Percentiles rank a stretch among this genome's conserved stretches.
These are phyloP conservation scores for Odontesthes bonariensis DNA, from an alignment of 2,113 vertebrate genomes.

Conservation along the genomic window DNA sequence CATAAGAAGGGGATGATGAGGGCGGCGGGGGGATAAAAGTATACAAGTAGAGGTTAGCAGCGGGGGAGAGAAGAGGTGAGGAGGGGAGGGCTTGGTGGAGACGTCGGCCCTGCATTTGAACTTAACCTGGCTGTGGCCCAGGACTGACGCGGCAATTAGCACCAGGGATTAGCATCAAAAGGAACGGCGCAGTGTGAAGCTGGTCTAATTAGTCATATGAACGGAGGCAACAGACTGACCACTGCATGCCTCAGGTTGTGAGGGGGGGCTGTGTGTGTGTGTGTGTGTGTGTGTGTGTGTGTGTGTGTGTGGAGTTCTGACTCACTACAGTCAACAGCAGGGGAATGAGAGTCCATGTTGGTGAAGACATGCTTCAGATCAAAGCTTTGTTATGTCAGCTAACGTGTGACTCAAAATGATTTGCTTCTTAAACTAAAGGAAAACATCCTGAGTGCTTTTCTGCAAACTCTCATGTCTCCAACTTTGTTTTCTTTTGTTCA, in stretches of 20 bases:
- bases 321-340: conserved; percentile 49
- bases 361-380: conserved; percentile 65
- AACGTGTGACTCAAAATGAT: conserved; percentile 56
- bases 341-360: conserved; percentile 59
- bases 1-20: background rate
- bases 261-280: conserved; percentile 17
- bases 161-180: conserved; percentile 92
- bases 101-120: conserved; percentile 88
- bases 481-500: background rate
- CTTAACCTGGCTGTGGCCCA: conserved; percentile 87
- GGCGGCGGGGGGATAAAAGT: background rate
- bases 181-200: conserved; percentile 93
- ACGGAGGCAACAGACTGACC: conserved; percentile 86
- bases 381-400: conserved; percentile 59
- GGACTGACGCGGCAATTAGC: conserved; percentile 92
- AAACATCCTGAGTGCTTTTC: conserved; percentile 54
- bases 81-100: conserved; percentile 53
- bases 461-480: conserved; percentile 9
- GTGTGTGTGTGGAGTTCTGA: conserved; percentile 32
- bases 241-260: conserved; percentile 82
- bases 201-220: conserved; percentile 99
- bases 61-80: background rate
- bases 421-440: conserved; percentile 50
- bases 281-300: conserved; percentile 48
- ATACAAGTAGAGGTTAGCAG: background rate